A percentile compares a stretch with the other conserved stretches of the same genome.
Conservation (phyloP, 2,797 vertebrate species). For the Periophthalmus magnuspinnatus region DNA sequence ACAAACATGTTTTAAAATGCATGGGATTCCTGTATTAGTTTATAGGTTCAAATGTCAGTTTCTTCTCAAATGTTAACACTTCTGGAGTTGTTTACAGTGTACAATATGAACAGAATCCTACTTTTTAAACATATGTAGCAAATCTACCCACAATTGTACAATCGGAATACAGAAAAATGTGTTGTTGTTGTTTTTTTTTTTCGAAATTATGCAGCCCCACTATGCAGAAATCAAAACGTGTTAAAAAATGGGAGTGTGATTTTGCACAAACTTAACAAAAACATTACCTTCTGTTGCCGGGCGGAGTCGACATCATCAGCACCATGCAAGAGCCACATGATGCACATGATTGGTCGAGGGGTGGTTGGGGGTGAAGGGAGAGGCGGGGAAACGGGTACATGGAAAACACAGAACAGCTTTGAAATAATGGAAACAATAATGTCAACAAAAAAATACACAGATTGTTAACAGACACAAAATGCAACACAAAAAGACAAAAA, state of each 20-base stretch:
- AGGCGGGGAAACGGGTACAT: slow-evolving; percentile 82
- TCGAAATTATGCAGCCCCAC: no score
- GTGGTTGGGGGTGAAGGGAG: slow-evolving; percentile 52
- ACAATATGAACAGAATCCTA: no score
- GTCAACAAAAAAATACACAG: slow-evolving; percentile 80
- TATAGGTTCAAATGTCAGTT: no score
- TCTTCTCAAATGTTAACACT: no score
- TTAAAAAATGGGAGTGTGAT: slow-evolving; percentile 1
- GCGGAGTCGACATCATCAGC: slow-evolving; percentile 98
- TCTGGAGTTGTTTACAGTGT: no score
- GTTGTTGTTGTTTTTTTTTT: no score
- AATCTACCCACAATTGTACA: no score
- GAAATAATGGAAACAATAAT: slow-evolving; percentile 89
- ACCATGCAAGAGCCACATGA: slow-evolving; percentile 99
- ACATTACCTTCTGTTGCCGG: slow-evolving; percentile 96
- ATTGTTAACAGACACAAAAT: slow-evolving; percentile 42
- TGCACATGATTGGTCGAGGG: slow-evolving; percentile 98
- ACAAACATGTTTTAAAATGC: no score
- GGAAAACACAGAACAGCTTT: slow-evolving; percentile 94
- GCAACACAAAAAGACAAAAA: slow-evolving; percentile 67
- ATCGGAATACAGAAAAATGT: no score
- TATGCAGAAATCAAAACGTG: not conserved
- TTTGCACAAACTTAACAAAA: slow-evolving; percentile 80
- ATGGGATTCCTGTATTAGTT: no score
- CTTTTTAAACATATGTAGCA: no score